These are phyloP conservation scores for Perca flavescens DNA, from an alignment of 2,113 vertebrate genomes.

Conservation along the genomic window DNA sequence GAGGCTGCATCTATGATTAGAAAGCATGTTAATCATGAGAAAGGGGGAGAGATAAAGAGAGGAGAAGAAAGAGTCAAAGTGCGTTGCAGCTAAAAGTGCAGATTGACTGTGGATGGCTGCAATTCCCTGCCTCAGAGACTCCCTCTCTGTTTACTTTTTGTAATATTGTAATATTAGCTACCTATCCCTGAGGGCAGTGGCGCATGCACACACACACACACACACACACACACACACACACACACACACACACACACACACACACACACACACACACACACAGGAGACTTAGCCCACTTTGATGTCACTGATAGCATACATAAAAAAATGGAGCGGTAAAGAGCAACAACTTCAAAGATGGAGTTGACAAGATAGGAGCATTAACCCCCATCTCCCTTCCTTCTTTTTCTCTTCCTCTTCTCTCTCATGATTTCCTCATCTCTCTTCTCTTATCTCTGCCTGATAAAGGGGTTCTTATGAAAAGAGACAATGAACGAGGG, in stretches of 20 bases:
- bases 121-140: constrained; percentile 12
- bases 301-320: constrained; percentile 81
- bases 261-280: constrained; percentile 1
- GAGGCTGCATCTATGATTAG: constrained; percentile 54
- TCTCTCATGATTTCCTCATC: constrained; percentile 59
- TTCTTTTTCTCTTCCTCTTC: constrained; percentile 43
- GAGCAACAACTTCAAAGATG: constrained; percentile 84
- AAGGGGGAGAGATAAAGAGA: constrained; percentile 21
- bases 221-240: neutral
- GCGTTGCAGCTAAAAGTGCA: constrained; percentile 3
- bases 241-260: constrained; percentile 4
- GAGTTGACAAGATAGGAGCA: constrained; percentile 81
- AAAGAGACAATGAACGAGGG: constrained; percentile 61
- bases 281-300: constrained; percentile 75
- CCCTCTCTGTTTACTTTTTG: constrained; percentile 58
- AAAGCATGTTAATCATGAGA: constrained; percentile 60
- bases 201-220: constrained; percentile 4
- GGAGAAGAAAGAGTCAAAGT: constrained; percentile 42
- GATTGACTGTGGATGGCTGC: constrained; percentile 42
- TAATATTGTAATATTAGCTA: constrained; percentile 70
- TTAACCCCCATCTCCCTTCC: constrained; percentile 71
- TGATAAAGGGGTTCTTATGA: constrained; percentile 69
- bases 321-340: constrained; percentile 63
- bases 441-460: constrained; percentile 67
- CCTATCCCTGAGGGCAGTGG: constrained; percentile 63